Evolutionary conservation across 2,797 vertebrate genomes (phyloP), one percentile per base, ranked within the genome.

Genomic region (Cyprinella venusta): DNA sequence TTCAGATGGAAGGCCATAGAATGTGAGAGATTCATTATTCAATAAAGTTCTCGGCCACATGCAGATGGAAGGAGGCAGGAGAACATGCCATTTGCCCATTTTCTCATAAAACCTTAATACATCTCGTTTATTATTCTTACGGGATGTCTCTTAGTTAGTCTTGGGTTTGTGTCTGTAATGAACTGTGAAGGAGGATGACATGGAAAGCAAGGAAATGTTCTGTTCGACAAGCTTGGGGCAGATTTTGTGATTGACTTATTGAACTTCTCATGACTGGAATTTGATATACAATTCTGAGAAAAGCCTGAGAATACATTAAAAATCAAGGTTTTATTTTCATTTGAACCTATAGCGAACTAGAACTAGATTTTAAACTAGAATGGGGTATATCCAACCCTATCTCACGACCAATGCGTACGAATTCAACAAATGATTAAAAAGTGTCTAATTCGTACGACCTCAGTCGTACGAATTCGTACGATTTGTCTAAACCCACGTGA

Each of bases 31-130:
- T 87, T 88, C 68, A 87, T 88, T 85, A 88, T 85, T 88, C 70
- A 84, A 45, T 83, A 81, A 65, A 84, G 75, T 83, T 33, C 59
- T 54, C 40, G 52, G 74, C 80, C 74, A 80, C 82, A 63, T 80
- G 77, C 82, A 76, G 64, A 79, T 67, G 10, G 48, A 74, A 67
- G 40, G 68, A 69, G 54, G 48, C 75, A 67, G 74, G 69, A 61
- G 33, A 63, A 77, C 42, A 65, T 79, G 84, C 38, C 81, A 86
- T 88, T 90, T 83, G 83, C 81, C 61, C 83, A 87, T 84, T 86
- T 86, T 80, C 65, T 87, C 67, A 88, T 86, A 50, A 87, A 86
- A 86, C 50, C 74, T n/a, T 85, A 87, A 87, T 84, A 70, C 75
- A 80, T 83, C 64, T 70, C 16, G 70, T 84, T 63, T 80, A 84